Conservation (phyloP, 1,140 invertebrate species). For the Leucophenga varia region DNA sequence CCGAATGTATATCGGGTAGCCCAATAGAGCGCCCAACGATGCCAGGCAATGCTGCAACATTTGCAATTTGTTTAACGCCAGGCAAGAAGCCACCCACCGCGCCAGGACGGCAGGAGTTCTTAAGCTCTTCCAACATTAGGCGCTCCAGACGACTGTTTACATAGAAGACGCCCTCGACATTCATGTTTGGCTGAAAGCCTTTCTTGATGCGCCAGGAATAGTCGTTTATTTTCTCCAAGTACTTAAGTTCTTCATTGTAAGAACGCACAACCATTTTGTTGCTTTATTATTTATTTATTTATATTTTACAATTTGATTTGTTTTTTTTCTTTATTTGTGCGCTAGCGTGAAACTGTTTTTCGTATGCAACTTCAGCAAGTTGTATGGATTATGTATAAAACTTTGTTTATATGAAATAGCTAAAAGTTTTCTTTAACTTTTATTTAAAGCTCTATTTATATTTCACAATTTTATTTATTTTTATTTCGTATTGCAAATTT, state of each 20-base stretch:
- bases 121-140: conserved; percentile 96
- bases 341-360: too few species aligned
- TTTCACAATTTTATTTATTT: too few species aligned
- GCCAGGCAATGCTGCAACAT: conserved; percentile 97
- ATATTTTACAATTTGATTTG: too few species aligned
- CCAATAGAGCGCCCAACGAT: conserved; percentile 93
- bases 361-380: too few species aligned
- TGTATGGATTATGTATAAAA: too few species aligned
- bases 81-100: conserved; percentile 95
- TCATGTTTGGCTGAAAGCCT: conserved; percentile 99
- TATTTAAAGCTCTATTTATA: too few species aligned
- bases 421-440: too few species aligned
- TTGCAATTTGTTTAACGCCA: conserved; percentile 98
- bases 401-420: too few species aligned
- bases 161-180: conserved; percentile 98
- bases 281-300: not conserved
- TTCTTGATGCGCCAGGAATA: conserved; percentile 95
- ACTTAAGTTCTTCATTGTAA: conserved; percentile 93
- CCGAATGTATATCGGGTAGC: conserved; percentile 97
- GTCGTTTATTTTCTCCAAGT: conserved; percentile 84
- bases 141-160: conserved; percentile 91
- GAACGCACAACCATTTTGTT: conserved; percentile 82
- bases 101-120: conserved; percentile 84
- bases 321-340: too few species aligned
- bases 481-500: too few species aligned